Percentiles rank a stretch among this genome's conserved stretches.
These are phyloP conservation scores for Crax fasciolata DNA, from an alignment of 2,797 vertebrate genomes.

Conservation along the genomic window DNA sequence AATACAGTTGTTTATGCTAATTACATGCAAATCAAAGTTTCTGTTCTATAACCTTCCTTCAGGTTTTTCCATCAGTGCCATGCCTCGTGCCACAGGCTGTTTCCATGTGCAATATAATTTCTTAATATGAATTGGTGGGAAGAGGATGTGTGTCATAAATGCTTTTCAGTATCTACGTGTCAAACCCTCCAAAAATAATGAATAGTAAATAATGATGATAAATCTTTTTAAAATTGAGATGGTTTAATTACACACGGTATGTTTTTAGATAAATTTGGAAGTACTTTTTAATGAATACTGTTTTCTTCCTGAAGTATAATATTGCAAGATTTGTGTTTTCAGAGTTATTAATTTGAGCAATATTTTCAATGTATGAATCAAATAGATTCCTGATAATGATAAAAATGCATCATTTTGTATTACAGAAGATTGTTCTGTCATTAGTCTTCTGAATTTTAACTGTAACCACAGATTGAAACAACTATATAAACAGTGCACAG, in stretches of 20 bases:
- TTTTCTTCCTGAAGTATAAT: neutral
- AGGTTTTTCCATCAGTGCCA: neutral
- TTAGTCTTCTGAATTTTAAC: neutral
- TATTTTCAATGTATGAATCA: neutral
- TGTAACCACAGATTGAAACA: conserved; percentile 50
- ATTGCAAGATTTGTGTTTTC: neutral
- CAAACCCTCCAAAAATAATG: neutral
- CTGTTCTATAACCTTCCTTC: neutral
- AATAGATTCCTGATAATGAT: neutral
- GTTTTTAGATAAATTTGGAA: neutral
- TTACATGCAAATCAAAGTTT: neutral
- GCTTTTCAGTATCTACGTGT: neutral
- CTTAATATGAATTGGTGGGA: neutral
- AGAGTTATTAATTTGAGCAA: neutral
- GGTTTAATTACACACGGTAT: neutral
- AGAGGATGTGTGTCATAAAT: neutral
- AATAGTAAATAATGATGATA: neutral
- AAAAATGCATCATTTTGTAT: neutral
- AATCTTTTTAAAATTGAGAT: neutral
- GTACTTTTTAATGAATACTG: neutral
- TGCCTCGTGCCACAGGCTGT: neutral
- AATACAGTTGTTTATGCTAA: neutral
- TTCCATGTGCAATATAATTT: neutral
- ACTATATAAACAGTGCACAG: neutral
- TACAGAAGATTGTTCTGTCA: conserved; percentile 46